phyloP scores from a whole-genome alignment of 2,797 vertebrate genomes.

The Anomalospiza imberbis region DNA sequence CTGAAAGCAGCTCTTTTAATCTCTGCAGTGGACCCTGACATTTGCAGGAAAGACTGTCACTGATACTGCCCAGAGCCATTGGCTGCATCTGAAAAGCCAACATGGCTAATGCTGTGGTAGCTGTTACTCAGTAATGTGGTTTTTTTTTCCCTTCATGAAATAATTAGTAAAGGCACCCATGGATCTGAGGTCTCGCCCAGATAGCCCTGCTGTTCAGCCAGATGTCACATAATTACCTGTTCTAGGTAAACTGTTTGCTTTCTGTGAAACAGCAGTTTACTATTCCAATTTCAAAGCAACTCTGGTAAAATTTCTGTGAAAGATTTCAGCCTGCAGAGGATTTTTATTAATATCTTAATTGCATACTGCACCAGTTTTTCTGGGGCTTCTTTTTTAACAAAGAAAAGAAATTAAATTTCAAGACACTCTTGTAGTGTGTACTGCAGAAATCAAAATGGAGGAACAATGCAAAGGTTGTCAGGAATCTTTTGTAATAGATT shows the following conservation, averaged over 20 bases:
- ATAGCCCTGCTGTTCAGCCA: slow-evolving; percentile 14
- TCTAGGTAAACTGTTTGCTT: neutral
- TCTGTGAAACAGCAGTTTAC: neutral
- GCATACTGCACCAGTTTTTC: neutral
- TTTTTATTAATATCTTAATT: neutral
- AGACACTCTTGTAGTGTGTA: rapidly evolving
- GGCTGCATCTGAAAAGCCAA: neutral
- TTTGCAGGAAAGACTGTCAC: neutral
- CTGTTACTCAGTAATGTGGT: neutral
- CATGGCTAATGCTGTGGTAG: neutral
- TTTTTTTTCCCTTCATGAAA: neutral
- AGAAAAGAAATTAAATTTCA: neutral
- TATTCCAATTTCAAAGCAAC: neutral
- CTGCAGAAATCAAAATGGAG: neutral
- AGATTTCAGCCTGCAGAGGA: neutral
- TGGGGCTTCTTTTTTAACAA: neutral
- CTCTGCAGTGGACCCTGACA: neutral
- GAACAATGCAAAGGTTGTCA: neutral
- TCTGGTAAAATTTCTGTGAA: neutral
- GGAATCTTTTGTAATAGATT: neutral
- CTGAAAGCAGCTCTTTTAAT: neutral
- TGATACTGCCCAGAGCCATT: neutral
- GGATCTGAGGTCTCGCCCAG: neutral
- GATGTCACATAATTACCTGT: slow-evolving; percentile 9
- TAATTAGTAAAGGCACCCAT: neutral